These are phyloP conservation scores for Propithecus perrieri DNA, from an alignment of 2,797 vertebrate genomes.

Conservation along the genomic window DNA sequence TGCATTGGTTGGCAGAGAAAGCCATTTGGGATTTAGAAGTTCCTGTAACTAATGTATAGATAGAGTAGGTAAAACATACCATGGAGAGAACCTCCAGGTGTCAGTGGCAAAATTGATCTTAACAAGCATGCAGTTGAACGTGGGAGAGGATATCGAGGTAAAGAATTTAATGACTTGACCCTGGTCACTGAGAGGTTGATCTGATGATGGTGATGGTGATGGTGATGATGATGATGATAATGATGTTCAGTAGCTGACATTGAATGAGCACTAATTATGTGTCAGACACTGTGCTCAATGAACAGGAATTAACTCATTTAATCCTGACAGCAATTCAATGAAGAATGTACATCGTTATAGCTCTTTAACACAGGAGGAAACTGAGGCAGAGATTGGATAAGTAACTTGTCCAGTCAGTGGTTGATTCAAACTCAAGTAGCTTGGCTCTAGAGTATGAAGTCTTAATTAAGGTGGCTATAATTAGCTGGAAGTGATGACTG, in stretches of 20 bases:
- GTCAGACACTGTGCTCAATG: background rate
- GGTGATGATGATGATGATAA: background rate
- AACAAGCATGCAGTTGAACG: background rate
- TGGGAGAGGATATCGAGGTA: background rate
- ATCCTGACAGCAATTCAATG: background rate
- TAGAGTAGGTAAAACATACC: background rate
- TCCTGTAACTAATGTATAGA: background rate
- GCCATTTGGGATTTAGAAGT: background rate
- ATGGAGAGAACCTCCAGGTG: background rate
- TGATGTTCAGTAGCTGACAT: background rate
- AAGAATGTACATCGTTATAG: background rate
- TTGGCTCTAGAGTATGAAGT: background rate
- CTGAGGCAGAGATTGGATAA: background rate
- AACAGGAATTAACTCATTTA: background rate
- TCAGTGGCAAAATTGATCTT: background rate
- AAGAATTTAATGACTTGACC: background rate
- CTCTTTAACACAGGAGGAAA: background rate
- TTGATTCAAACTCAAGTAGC: background rate
- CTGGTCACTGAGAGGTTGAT: background rate
- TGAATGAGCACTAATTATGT: background rate
- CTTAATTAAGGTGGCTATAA: slow-evolving; percentile 13
- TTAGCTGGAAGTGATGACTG: background rate
- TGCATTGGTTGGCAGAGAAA: background rate
- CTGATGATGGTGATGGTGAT: background rate
- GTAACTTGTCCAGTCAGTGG: background rate